phyloP scores from a whole-genome alignment of 2,113 vertebrate genomes.

The Periophthalmus modestus region DNA sequence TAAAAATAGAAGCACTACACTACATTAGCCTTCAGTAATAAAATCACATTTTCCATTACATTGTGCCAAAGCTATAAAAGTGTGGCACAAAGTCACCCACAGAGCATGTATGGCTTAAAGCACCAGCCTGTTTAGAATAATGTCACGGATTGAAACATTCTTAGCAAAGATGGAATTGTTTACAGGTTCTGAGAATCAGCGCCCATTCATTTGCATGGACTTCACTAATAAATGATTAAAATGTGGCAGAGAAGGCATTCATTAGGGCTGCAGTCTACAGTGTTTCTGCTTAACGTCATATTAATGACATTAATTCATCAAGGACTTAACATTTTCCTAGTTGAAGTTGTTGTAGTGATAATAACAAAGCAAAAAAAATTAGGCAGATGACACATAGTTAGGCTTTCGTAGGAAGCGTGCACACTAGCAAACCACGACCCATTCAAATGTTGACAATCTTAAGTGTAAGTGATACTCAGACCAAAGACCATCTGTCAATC shows the following conservation, averaged over 20 bases:
- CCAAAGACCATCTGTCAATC: not conserved
- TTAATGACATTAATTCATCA: constrained; percentile 62
- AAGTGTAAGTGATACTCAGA: not conserved
- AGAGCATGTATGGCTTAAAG: constrained; percentile 16
- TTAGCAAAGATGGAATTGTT: constrained; percentile 26
- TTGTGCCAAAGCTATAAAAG: constrained; percentile 24
- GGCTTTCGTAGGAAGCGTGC: not conserved
- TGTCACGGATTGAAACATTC: constrained; percentile 4
- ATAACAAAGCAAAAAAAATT: constrained; percentile 12
- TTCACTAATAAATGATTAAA: constrained; percentile 51
- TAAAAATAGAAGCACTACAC: constrained; percentile 62
- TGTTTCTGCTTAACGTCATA: constrained; percentile 58
- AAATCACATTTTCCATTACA: constrained; percentile 53
- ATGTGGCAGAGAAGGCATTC: constrained; percentile 50
- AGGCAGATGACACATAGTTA: constrained; percentile 8
- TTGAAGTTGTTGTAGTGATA: constrained; percentile 31
- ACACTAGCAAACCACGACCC: not conserved
- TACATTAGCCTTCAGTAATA: constrained; percentile 53
- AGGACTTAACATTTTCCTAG: constrained; percentile 20
- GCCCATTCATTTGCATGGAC: constrained; percentile 54
- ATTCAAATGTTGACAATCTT: not conserved
- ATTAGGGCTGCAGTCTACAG: constrained; percentile 44
- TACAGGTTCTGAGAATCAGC: constrained; percentile 34
- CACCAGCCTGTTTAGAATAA: not conserved
- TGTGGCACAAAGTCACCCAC: constrained; percentile 10